Base-by-base conservation (phyloP, 2,888 invertebrate species). In the Brachylomia viminalis region DNA sequence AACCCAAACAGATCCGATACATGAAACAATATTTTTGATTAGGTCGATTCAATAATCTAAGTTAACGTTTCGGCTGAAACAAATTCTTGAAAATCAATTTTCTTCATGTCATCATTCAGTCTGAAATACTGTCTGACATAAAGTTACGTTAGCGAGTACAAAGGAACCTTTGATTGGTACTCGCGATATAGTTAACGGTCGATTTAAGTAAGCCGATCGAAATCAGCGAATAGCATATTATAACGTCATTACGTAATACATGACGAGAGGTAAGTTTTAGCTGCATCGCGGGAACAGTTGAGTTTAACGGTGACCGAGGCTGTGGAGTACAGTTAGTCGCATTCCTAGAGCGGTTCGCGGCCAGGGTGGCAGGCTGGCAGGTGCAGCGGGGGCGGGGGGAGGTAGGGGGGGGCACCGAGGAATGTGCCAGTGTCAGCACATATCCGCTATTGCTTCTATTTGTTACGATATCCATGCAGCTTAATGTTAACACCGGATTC, bases 271-370 rank as follows among this genome's bases (percentile, higher is more conserved):
- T 92, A 92, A 92, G 92, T 92, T 88, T 86, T 68, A 84, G 84
- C 83, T 87, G 90, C 88, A 91, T 90, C 89, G 90, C 90, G 91
- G 91, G 92, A 93, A 94, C 92, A 91, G 94, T 93, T 92, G 91
- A 90, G 91, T 89, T 92, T 95, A 95, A 93, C 94, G 94, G 95
- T 92, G 92, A 92, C 92, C 94, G 94, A 95, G 94, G 94, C 94
- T 94, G 94, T 93, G 92, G 88, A 87, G 90, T 90, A 93, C 93
- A 93, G 95, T 95, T 95, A 95, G 92, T 90, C 93, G 93, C 95
- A 95, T 95, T 95, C 96, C 95, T 95, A 94, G 94, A 91, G 94
- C 90, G 91, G 88, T 83, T 85, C 86, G 86, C 88, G 86, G 88
- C 87, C 87, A 88, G 89, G 90, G 91, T 90, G 87, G 92, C 92